Conservation (phyloP, 1,140 invertebrate genomes). For the Cydia strobilella region DNA sequence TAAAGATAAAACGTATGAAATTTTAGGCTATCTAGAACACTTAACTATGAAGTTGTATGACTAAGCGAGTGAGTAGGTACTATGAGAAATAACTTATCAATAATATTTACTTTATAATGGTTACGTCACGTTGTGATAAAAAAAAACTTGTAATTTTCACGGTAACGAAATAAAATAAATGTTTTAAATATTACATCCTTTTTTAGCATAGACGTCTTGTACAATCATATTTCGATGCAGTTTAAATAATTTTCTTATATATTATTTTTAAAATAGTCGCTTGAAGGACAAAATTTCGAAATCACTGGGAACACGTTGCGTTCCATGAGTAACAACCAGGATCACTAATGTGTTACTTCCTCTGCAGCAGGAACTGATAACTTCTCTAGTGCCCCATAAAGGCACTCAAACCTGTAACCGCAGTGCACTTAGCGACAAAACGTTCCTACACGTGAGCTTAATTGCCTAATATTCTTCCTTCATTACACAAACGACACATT, state of each 20-base stretch:
- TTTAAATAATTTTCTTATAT: no score
- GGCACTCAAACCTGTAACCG: slow-evolving; percentile 18
- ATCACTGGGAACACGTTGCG: no score
- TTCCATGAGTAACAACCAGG: neutral
- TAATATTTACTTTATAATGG: no score
- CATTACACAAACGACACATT: neutral
- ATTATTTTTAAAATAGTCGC: no score
- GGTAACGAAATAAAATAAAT: no score
- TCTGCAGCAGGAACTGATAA: slow-evolving; percentile 23
- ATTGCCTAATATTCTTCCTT: slow-evolving; percentile 11
- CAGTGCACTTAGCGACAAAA: slow-evolving; percentile 21
- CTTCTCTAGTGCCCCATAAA: slow-evolving; percentile 7
- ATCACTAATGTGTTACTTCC: slow-evolving; percentile 21
- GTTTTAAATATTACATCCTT: no score
- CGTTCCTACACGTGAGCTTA: slow-evolving; percentile 20
- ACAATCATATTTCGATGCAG: no score
- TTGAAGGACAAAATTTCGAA: no score
- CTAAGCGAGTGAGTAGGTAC: neutral
- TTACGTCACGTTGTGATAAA: no score
- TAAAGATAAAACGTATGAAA: neutral
- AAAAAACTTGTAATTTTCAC: no score
- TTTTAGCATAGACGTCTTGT: no score
- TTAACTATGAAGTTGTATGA: neutral
- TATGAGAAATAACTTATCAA: neutral
- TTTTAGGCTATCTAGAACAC: neutral